A percentile compares a stretch with the other conserved stretches of the same genome.
Conservation (phyloP, 2,797 vertebrate species). For the Poliocrania exsul region DNA sequence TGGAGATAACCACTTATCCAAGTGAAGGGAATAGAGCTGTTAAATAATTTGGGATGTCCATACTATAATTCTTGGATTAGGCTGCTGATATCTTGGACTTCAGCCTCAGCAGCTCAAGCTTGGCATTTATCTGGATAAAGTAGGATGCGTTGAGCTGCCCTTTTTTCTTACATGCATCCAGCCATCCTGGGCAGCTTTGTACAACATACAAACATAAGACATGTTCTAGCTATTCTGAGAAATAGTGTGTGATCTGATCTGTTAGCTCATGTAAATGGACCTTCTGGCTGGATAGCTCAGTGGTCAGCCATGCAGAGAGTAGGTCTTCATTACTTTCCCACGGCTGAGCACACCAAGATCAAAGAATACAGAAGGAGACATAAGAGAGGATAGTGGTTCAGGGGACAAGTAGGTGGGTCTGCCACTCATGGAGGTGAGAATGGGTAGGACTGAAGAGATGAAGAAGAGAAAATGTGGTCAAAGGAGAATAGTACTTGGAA, state of each 20-base stretch:
- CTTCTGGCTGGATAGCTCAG: not conserved
- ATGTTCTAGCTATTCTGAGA: not conserved
- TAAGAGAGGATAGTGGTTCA: not conserved
- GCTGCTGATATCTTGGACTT: not conserved
- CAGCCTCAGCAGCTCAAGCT: not conserved
- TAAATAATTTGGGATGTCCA: not conserved
- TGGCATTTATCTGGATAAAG: not conserved
- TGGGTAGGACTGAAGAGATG: not conserved
- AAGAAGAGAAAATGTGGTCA: not conserved
- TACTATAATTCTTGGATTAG: not conserved
- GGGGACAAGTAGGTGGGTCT: not conserved
- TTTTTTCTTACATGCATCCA: not conserved
- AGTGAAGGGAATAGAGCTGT: not conserved
- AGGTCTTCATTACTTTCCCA: not conserved
- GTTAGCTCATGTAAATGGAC: not conserved
- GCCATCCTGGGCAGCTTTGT: not conserved
- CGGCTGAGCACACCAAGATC: not conserved
- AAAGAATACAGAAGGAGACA: not conserved
- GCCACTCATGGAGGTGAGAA: not conserved
- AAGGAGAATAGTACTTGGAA: not conserved
- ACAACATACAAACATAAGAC: not conserved
- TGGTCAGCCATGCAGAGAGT: not conserved
- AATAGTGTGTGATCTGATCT: not conserved
- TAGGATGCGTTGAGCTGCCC: not conserved
- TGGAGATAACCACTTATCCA: not conserved